Evolutionary conservation across 2,888 invertebrate species (phyloP).

Genomic region (Mythimna impura): DNA sequence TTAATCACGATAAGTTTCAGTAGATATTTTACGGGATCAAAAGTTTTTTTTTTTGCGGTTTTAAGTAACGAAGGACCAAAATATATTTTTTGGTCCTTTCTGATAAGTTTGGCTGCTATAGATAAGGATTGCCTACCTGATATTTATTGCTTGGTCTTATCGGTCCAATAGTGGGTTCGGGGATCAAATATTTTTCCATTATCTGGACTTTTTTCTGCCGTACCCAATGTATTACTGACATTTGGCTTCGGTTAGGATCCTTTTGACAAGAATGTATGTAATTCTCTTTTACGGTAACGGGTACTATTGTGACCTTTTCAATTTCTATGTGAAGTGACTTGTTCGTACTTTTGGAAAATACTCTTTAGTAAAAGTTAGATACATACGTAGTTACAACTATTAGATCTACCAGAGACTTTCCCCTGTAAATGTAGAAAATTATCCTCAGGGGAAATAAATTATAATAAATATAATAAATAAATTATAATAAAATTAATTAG

Average conservation of each 20-base stretch:
- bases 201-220: conserved; percentile 41
- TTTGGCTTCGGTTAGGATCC: conserved; percentile 43
- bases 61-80: conserved; percentile 5
- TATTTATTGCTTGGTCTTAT: conserved; percentile 59
- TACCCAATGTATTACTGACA: conserved; percentile 41
- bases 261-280: conserved; percentile 56
- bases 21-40: conserved; percentile 26
- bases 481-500: conserved; percentile 36
- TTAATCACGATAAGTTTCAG: conserved; percentile 35
- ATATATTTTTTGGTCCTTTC: conserved; percentile 13
- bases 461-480: too few species aligned
- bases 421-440: too few species aligned
- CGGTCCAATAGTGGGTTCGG: conserved; percentile 40
- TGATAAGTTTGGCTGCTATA: conserved; percentile 44
- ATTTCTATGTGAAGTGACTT: background rate
- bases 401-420: too few species aligned
- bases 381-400: too few species aligned
- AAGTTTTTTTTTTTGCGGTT: conserved; percentile 32
- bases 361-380: background rate
- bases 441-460: too few species aligned
- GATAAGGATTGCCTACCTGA: conserved; percentile 49
- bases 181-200: conserved; percentile 63
- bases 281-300: conserved; percentile 41
- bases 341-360: conserved; percentile 12
- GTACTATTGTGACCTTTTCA: conserved; percentile 34